These are phyloP conservation scores for Acestrorhynchus altus DNA, from an alignment of 2,797 vertebrate genomes.

Conservation along the genomic window DNA sequence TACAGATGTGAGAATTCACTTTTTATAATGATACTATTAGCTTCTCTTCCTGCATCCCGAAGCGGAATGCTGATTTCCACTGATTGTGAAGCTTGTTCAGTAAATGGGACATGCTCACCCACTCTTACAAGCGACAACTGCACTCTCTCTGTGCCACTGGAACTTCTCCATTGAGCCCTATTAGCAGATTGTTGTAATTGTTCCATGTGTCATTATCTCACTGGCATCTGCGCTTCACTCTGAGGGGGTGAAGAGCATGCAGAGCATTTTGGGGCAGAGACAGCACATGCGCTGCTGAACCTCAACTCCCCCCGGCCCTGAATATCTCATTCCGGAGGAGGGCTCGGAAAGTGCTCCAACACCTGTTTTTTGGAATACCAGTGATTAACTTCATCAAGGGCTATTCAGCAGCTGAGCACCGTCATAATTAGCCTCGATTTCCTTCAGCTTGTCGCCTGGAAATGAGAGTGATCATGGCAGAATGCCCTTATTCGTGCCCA, in stretches of 20 bases:
- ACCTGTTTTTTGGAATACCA: slow-evolving; percentile 82
- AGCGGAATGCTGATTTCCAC: slow-evolving; percentile 65
- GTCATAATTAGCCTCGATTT: slow-evolving; percentile 84
- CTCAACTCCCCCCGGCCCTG: slow-evolving; percentile 51
- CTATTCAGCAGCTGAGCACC: slow-evolving; percentile 81
- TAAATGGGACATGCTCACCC: slow-evolving; percentile 48
- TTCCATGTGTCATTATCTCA: slow-evolving; percentile 43
- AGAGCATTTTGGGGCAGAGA: slow-evolving; percentile 12
- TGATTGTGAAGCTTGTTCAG: slow-evolving; percentile 59
- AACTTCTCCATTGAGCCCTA: slow-evolving; percentile 41
- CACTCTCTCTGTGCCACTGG: slow-evolving; percentile 25
- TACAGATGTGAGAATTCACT: neutral
- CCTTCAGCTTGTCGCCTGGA: slow-evolving; percentile 79
- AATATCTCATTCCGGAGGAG: slow-evolving; percentile 75
- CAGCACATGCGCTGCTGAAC: slow-evolving; percentile 45
- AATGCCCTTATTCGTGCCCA: slow-evolving; percentile 76
- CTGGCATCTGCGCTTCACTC: slow-evolving; percentile 21
- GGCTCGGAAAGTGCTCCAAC: slow-evolving; percentile 69
- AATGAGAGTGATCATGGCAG: slow-evolving; percentile 81
- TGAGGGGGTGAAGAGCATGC: neutral
- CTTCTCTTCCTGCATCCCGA: slow-evolving; percentile 47
- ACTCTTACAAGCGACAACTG: neutral
- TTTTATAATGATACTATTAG: neutral
- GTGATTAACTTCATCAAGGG: slow-evolving; percentile 84
- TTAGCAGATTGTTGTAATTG: slow-evolving; percentile 39